Evolutionary conservation across 2,113 vertebrate genomes (phyloP).

Genomic region (Steatornis caripensis): DNA sequence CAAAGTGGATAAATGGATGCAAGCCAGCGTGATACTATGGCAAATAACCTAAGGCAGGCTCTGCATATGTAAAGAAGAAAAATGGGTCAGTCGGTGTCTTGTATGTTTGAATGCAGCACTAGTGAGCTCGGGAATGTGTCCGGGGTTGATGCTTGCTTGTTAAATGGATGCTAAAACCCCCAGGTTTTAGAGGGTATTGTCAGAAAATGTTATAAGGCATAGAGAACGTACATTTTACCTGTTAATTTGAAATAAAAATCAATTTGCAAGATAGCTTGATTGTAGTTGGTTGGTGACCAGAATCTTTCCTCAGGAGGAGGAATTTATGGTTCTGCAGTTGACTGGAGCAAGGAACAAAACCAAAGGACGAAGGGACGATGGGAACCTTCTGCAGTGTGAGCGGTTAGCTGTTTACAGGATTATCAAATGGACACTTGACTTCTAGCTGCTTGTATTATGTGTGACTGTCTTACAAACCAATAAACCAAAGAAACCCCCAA

Average conservation of each 20-base stretch:
- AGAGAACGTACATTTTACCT: background rate
- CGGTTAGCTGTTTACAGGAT: background rate
- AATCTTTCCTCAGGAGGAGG: background rate
- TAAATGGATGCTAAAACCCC: background rate
- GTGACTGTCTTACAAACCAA: background rate
- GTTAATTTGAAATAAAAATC: background rate
- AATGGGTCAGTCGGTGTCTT: background rate
- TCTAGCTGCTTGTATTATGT: background rate
- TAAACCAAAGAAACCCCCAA: background rate
- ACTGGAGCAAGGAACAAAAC: background rate
- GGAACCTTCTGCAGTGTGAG: background rate
- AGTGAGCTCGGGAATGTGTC: background rate
- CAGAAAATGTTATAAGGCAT: background rate
- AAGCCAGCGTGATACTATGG: background rate
- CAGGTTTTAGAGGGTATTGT: background rate
- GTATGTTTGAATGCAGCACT: background rate
- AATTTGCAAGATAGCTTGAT: background rate
- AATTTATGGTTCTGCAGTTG: background rate
- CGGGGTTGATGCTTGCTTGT: background rate
- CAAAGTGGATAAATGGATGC: background rate
- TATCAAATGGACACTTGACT: background rate
- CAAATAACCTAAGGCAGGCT: background rate
- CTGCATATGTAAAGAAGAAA: background rate
- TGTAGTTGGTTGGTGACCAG: background rate
- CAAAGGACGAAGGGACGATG: background rate